Base-by-base conservation (phyloP, 2,113 vertebrate species). In the Psilopsiagon aymara region DNA sequence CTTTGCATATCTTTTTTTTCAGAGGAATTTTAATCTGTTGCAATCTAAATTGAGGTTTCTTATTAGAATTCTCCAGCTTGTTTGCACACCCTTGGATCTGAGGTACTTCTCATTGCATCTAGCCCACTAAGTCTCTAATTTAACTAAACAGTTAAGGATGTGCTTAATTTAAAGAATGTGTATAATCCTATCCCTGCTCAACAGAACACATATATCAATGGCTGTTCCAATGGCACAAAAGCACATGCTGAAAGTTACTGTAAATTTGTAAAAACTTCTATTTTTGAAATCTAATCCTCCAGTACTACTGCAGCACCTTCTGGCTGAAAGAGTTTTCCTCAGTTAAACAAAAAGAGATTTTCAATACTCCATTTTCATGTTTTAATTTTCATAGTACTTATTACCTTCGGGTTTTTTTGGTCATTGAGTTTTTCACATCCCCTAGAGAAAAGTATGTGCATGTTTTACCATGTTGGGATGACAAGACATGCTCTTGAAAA, bases 1-100 rank as follows among this genome's bases (percentile, higher is more conserved):
- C 59, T 91, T 74, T 86, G 60, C 9, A 7, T 66, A 74, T 62
- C 46, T 79, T 82, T 92, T 83, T 83, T 83, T 77, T 51, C 64
- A 90, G 60, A 90, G 64, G 75, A 94, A 96, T 96, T 96, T 93
- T 84, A 81, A 86, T 94, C 37, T 75, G 69, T 60, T 90, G 80
- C 82, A 86, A 82, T 52, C 53, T 86, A 90, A 94, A 88, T 90
- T 94, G 68, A 52, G 29, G 52, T 66, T 91, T 90, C 76, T 67
- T 82, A 74, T 57, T 69, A 63, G 49, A 88, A 70, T 79, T 92
- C 71, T 88, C 53, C 76, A 90, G 62, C 55, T 90, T 90, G 31
- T 69, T 93, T 88, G 46, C 71, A 95, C 59, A 88, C 60, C 29
- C 60, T 80, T 75, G 60, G 64, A 92, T 95, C 47, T 31, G 64